phyloP scores from a whole-genome alignment of 2,888 invertebrate species.

The Halocaridina rubra region DNA sequence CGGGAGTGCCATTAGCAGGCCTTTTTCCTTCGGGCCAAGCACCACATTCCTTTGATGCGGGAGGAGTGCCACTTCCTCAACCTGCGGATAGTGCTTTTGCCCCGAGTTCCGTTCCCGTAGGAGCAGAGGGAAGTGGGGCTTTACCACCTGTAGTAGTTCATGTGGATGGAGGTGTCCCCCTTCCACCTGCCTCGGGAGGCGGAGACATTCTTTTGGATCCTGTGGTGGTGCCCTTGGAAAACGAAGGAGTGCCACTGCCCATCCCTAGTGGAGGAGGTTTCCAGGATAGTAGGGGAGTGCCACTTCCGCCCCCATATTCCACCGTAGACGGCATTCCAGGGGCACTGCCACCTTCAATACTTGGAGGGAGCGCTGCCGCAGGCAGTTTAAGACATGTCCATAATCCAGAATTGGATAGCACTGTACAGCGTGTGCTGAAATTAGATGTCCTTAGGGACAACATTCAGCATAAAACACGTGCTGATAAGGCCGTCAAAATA shows the following conservation, averaged over 20 bases:
- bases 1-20: constrained; percentile 23
- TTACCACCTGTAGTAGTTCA: neutral
- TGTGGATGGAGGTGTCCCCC: neutral
- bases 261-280: neutral
- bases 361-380: neutral
- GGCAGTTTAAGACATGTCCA: constrained; percentile 6
- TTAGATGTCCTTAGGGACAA: neutral
- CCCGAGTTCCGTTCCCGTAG: neutral
- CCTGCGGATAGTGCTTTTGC: neutral
- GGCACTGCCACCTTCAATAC: neutral
- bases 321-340: neutral
- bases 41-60: neutral
- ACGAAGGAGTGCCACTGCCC: neutral
- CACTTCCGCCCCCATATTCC: neutral
- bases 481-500: constrained; percentile 35
- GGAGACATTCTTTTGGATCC: neutral
- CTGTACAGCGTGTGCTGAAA: constrained; percentile 11
- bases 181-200: neutral
- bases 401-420: constrained; percentile 2
- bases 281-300: neutral
- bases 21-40: neutral
- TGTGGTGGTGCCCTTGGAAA: neutral
- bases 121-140: neutral
- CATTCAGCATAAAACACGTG: constrained; percentile 15
- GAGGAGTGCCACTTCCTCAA: constrained; percentile 12